These are phyloP conservation scores for Coelogynopora nodosa DNA, from an alignment of 2,888 invertebrate genomes.

Conservation along the genomic window DNA sequence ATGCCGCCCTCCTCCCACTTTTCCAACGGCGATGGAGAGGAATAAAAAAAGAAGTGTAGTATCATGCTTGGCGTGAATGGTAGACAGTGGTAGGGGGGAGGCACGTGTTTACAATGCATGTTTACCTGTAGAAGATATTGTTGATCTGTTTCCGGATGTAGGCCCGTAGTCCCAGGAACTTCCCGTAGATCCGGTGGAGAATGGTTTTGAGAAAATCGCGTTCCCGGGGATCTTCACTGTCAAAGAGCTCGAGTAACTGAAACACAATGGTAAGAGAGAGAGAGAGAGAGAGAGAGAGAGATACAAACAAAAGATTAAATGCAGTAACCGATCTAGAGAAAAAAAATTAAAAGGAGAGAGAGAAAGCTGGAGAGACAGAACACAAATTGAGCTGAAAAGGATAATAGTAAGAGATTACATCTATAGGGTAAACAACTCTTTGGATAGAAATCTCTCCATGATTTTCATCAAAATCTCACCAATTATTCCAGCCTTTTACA, in stretches of 20 bases:
- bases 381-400: no score
- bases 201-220: conserved; percentile 98
- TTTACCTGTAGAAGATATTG: conserved; percentile 86
- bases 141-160: conserved; percentile 99
- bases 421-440: no score
- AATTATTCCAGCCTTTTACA: no score
- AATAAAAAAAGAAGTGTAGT: no score
- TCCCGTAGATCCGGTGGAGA: conserved; percentile 97
- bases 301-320: not conserved
- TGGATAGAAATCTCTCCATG: no score
- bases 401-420: no score
- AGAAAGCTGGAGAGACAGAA: no score
- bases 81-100: not conserved
- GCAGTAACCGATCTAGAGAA: not conserved
- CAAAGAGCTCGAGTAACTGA: conserved; percentile 92
- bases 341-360: not conserved
- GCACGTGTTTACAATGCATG: not conserved
- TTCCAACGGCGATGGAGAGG: no score
- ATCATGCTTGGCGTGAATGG: no score
- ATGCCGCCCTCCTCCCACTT: no score
- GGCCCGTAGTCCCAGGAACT: conserved; percentile 94
- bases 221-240: conserved; percentile 98
- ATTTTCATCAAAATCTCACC: no score
- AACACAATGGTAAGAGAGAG: no score
- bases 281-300: not conserved